These are phyloP conservation scores for Chitala chitala DNA, from an alignment of 2,113 vertebrate genomes.

Conservation along the genomic window DNA sequence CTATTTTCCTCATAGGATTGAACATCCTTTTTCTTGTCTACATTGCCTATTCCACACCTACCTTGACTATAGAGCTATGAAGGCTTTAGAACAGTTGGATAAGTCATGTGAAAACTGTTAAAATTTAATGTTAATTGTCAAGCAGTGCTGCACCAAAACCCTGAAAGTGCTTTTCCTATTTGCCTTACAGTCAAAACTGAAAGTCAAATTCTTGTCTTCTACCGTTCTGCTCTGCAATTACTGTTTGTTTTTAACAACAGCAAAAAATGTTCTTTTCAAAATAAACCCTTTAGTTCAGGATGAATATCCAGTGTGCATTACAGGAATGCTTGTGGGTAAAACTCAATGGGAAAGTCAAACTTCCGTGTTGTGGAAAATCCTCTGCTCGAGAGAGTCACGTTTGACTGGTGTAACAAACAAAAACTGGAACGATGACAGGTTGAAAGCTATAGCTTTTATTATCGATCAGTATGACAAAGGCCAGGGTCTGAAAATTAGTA, in stretches of 20 bases:
- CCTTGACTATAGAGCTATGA: not conserved
- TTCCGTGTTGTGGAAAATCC: no score
- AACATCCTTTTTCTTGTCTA: no score
- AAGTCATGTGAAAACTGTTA: constrained; percentile 6
- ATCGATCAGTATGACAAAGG: no score
- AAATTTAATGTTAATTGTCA: constrained; percentile 1
- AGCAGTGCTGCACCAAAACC: not conserved
- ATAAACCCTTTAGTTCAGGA: not conserved
- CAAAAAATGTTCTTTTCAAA: not conserved
- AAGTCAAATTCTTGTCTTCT: not conserved
- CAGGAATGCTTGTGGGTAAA: not conserved
- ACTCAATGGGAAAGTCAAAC: no score
- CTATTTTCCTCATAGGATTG: no score
- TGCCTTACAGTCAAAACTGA: not conserved
- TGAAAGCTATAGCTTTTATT: no score
- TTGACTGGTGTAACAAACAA: no score
- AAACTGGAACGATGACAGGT: no score
- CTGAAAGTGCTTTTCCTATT: not conserved
- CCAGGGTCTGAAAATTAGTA: no score
- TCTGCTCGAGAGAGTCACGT: no score
- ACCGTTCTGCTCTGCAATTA: not conserved
- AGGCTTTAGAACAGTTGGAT: constrained; percentile 2
- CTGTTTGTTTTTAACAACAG: not conserved
- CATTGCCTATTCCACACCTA: no score
- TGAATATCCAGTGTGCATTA: not conserved